A percentile compares a stretch with the other conserved stretches of the same genome.
These are phyloP conservation scores for Agrilus planipennis DNA, from an alignment of 1,140 invertebrate species.

Conservation along the genomic window DNA sequence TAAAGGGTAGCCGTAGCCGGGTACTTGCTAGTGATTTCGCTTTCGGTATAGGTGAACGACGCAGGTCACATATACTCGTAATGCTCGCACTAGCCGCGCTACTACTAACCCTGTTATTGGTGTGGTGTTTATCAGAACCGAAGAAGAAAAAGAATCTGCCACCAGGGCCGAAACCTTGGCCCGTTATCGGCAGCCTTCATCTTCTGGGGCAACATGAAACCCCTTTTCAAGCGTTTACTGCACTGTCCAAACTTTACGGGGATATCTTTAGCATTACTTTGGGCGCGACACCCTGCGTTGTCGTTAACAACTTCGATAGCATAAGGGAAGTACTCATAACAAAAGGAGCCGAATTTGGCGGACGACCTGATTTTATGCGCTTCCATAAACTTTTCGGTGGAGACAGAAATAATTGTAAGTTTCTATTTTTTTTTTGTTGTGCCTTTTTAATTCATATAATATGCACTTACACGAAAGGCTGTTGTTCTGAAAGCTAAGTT, in stretches of 20 bases:
- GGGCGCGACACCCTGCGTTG: slow-evolving; percentile 55
- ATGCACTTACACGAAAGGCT: too few species aligned
- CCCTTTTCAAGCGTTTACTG: slow-evolving; percentile 61
- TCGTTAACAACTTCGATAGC: slow-evolving; percentile 61
- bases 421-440: too few species aligned
- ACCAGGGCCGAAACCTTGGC: slow-evolving; percentile 52
- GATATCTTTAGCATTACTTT: slow-evolving; percentile 62
- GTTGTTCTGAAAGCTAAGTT: too few species aligned
- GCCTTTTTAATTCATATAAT: too few species aligned
- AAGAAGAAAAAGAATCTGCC: slow-evolving; percentile 27
- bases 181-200: slow-evolving; percentile 60
- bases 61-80: too few species aligned
- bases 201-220: slow-evolving; percentile 49
- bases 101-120: slow-evolving; percentile 18
- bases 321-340: slow-evolving; percentile 70
- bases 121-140: slow-evolving; percentile 21
- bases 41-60: too few species aligned
- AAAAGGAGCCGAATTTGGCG: slow-evolving; percentile 68
- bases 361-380: slow-evolving; percentile 65
- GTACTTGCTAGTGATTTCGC: too few species aligned
- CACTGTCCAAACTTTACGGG: slow-evolving; percentile 56
- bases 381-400: slow-evolving; percentile 63
- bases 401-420: slow-evolving; percentile 69
- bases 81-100: slow-evolving; percentile 26
- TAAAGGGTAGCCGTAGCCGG: too few species aligned